These are phyloP conservation scores for Tamias sibiricus DNA, from an alignment of 2,113 vertebrate genomes.

Conservation along the genomic window DNA sequence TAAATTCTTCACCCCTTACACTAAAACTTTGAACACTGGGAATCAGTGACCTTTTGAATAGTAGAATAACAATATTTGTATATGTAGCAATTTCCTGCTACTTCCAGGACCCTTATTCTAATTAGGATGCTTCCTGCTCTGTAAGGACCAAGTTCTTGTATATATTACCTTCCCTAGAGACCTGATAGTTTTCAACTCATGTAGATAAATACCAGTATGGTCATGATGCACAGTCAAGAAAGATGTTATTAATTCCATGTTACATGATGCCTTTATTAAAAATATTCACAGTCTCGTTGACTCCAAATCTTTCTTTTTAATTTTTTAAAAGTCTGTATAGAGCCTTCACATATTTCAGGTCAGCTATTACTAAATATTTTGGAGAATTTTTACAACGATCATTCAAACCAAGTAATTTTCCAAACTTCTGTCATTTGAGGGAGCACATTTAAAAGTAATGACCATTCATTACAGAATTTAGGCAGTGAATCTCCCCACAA, in stretches of 20 bases:
- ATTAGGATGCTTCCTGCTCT: neutral
- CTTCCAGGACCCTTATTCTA: neutral
- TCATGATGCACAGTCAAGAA: neutral
- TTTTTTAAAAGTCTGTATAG: neutral
- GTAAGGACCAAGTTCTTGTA: neutral
- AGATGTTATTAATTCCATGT: neutral
- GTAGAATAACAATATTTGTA: neutral
- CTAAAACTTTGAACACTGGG: neutral
- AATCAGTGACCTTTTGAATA: neutral
- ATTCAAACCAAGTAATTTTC: conserved; percentile 5
- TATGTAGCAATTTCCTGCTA: neutral
- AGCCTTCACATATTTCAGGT: neutral
- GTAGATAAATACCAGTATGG: neutral
- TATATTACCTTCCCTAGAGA: neutral
- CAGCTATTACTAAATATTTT: neutral
- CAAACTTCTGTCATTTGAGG: neutral
- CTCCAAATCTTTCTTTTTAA: neutral
- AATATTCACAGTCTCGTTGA: neutral
- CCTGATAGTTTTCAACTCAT: neutral
- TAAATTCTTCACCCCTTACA: neutral
- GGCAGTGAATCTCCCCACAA: conserved; percentile 6
- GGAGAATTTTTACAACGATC: conserved; percentile 1
- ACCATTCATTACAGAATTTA: neutral
- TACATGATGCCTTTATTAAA: neutral
- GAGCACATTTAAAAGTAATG: conserved; percentile 51